Percentiles rank a stretch among this genome's conserved stretches.
Conservation (phyloP, 2,797 vertebrate genomes). For the Poeciliopsis presidionis region DNA sequence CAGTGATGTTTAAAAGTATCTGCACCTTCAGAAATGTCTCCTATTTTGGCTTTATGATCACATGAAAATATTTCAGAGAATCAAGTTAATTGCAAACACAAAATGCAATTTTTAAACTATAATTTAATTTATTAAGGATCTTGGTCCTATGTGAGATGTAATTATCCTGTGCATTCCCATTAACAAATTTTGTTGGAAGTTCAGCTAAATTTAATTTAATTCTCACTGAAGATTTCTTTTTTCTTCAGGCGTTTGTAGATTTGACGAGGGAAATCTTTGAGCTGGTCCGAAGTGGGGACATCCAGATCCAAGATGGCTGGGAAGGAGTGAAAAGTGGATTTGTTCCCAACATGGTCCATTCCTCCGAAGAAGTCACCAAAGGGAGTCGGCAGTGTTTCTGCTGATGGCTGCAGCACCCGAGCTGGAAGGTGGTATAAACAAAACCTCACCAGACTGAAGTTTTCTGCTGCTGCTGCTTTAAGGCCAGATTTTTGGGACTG, state of each 20-base stretch:
- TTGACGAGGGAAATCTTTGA: slow-evolving; percentile 92
- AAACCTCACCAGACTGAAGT: slow-evolving; percentile 31
- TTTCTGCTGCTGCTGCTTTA: slow-evolving; percentile 16
- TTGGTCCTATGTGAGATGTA: background rate
- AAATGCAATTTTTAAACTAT: background rate
- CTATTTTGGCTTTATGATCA: background rate
- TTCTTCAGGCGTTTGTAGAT: slow-evolving; percentile 86
- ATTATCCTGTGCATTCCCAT: background rate
- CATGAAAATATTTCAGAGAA: background rate
- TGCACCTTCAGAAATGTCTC: background rate
- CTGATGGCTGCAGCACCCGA: slow-evolving; percentile 69
- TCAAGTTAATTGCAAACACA: background rate
- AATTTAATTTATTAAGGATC: background rate
- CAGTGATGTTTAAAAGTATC: background rate
- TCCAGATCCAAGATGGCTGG: slow-evolving; percentile 93
- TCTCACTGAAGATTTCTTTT: background rate
- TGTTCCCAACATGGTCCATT: slow-evolving; percentile 91
- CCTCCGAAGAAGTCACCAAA: slow-evolving; percentile 92
- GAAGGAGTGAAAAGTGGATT: slow-evolving; percentile 94
- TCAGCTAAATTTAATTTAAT: background rate
- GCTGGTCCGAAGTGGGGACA: slow-evolving; percentile 89
- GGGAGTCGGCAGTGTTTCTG: slow-evolving; percentile 89
- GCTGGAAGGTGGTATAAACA: slow-evolving; percentile 8
- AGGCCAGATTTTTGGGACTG: slow-evolving; percentile 17
- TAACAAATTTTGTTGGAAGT: background rate